These are phyloP conservation scores for Ophiothrix spiculata DNA, from an alignment of 35 echinoderm and acorn worm species.

Conservation along the genomic window DNA sequence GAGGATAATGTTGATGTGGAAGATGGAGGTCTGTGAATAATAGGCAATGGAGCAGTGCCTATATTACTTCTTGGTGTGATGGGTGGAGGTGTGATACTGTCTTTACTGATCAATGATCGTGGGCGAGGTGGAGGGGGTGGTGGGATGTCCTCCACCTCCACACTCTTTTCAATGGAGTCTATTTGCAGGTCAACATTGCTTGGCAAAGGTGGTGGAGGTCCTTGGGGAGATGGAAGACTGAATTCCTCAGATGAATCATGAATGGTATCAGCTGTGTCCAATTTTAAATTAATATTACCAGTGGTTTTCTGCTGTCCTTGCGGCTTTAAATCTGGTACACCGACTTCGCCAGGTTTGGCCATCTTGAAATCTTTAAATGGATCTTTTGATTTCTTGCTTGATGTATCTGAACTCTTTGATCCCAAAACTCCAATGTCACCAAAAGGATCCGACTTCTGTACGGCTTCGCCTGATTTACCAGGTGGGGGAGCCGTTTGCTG, in stretches of 20 bases:
- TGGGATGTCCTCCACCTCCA: constrained; percentile 13
- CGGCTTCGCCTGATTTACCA: background rate
- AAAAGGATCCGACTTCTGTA: constrained; percentile 77
- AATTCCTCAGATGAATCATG: constrained; percentile 26
- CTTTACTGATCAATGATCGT: background rate
- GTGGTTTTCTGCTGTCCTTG: constrained; percentile 19
- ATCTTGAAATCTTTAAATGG: constrained; percentile 81
- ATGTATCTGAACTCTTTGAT: background rate
- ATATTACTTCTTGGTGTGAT: background rate
- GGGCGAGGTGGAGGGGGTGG: constrained; percentile 22
- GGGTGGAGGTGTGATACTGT: background rate
- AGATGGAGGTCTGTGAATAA: constrained; percentile 24
- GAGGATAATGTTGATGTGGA: constrained; percentile 15
- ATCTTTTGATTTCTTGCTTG: constrained; percentile 63
- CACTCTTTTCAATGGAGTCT: constrained; percentile 6
- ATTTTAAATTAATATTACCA: constrained; percentile 15
- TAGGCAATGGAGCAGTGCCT: constrained; percentile 12
- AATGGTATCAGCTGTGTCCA: constrained; percentile 22
- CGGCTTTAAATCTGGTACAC: constrained; percentile 58
- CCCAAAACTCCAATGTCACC: constrained; percentile 63
- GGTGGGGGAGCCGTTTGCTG: constrained; percentile 45
- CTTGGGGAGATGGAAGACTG: constrained; percentile 53
- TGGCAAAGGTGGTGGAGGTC: constrained; percentile 52
- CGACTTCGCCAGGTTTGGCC: constrained; percentile 83
- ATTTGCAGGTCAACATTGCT: constrained; percentile 28